Conservation (phyloP, 2,113 vertebrate genomes). For the Crotalus helleri region DNA sequence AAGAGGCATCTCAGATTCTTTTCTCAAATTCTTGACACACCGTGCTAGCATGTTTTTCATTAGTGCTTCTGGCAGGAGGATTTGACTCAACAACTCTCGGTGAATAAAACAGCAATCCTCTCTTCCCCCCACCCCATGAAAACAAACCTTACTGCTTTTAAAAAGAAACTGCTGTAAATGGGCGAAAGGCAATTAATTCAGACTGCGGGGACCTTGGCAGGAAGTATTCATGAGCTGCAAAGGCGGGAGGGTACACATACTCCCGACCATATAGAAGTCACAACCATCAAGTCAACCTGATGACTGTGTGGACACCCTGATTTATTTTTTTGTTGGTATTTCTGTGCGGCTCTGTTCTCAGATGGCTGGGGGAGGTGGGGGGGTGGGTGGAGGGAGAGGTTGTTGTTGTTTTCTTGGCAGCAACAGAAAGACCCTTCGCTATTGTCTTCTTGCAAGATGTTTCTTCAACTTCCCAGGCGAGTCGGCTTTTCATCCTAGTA, state of each 20-base stretch:
- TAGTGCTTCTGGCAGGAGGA: slow-evolving; percentile 41
- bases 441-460: not conserved
- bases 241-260: slow-evolving; percentile 21
- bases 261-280: not conserved
- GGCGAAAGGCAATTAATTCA: slow-evolving; percentile 36
- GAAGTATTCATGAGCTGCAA: not conserved
- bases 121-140: slow-evolving; percentile 1
- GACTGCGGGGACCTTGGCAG: not conserved
- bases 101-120: slow-evolving; percentile 52
- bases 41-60: slow-evolving; percentile 51
- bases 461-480: not conserved
- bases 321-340: not conserved
- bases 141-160: slow-evolving; percentile 44
- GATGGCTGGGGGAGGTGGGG: not conserved
- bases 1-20: not conserved
- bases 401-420: not conserved
- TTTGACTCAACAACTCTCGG: slow-evolving; percentile 43
- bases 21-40: slow-evolving; percentile 8
- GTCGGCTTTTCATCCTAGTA: not conserved
- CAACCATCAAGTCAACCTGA: not conserved
- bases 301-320: not conserved
- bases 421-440: not conserved
- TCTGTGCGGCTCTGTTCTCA: not conserved
- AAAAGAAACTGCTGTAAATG: slow-evolving; percentile 29
- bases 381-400: not conserved